Evolutionary conservation across 2,113 vertebrate species (phyloP).

Genomic region (Rhegmatorhina hoffmannsi): DNA sequence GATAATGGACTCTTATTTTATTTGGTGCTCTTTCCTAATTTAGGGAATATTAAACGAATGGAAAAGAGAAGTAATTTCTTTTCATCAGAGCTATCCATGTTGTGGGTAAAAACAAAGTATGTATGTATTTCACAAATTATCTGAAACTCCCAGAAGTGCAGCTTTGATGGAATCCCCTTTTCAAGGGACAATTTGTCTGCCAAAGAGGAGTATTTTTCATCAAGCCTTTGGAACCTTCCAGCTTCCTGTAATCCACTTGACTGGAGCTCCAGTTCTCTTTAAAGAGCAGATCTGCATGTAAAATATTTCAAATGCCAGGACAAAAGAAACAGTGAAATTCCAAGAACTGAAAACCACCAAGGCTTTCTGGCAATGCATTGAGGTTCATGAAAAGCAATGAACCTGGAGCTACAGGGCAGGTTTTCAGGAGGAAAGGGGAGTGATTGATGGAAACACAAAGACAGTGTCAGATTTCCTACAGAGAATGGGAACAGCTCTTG

Average conservation of each 20-base stretch:
- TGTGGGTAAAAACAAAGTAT: neutral
- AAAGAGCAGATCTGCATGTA: constrained; percentile 4
- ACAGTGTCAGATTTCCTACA: neutral
- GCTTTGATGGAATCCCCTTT: constrained; percentile 1
- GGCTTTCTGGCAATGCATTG: neutral
- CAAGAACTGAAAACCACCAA: neutral
- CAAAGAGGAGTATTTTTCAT: neutral
- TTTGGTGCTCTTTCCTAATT: neutral
- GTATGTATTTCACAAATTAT: neutral
- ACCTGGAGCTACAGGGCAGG: neutral
- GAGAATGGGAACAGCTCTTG: neutral
- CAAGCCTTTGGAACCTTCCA: neutral
- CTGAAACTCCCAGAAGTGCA: neutral
- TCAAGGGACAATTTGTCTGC: neutral
- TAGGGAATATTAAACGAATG: neutral
- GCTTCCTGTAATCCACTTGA: constrained; percentile 8
- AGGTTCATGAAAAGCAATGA: neutral
- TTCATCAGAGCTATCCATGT: neutral
- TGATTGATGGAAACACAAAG: neutral
- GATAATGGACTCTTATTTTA: neutral
- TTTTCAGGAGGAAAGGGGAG: neutral
- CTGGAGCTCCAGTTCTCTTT: neutral
- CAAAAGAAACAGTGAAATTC: neutral
- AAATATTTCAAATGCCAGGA: neutral
- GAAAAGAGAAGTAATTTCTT: constrained; percentile 1